Evolutionary conservation across 2,113 vertebrate species (phyloP).

Genomic region (Phoxinus phoxinus): DNA sequence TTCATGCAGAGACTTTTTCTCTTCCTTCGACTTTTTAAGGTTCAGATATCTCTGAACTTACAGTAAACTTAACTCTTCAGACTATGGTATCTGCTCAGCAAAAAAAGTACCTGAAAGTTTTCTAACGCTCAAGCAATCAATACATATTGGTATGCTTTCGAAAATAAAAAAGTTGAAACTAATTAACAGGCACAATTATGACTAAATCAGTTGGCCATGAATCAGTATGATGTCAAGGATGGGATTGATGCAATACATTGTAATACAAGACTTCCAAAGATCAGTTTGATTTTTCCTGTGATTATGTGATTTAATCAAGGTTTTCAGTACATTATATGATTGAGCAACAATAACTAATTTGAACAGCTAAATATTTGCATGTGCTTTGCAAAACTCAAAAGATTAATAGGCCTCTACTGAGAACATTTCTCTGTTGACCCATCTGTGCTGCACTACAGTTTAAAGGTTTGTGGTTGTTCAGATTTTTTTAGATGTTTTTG

Average conservation of each 20-base stretch:
- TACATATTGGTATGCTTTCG: neutral
- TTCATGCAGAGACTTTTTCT: neutral
- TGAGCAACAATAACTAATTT: neutral
- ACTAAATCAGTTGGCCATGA: neutral
- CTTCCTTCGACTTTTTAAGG: neutral
- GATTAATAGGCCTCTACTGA: neutral
- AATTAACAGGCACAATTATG: neutral
- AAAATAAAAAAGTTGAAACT: neutral
- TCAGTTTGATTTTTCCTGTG: neutral
- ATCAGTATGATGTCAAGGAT: neutral
- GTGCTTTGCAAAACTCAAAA: neutral
- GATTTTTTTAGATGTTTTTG: too few species aligned
- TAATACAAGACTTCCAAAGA: slow-evolving; percentile 18
- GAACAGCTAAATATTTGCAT: neutral
- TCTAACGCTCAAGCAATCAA: neutral
- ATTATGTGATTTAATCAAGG: slow-evolving; percentile 21
- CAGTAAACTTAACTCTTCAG: neutral
- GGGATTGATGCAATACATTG: neutral
- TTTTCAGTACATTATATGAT: slow-evolving; percentile 21
- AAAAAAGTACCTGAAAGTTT: neutral
- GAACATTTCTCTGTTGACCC: neutral
- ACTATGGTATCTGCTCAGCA: slow-evolving; percentile 5
- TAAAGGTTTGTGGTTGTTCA: neutral
- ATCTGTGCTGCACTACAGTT: neutral
- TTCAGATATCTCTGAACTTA: slow-evolving; percentile 18